Percentiles rank a stretch among this genome's conserved stretches.
phyloP scores from a whole-genome alignment of 2,113 vertebrate genomes.

The Antidorcas marsupialis region DNA sequence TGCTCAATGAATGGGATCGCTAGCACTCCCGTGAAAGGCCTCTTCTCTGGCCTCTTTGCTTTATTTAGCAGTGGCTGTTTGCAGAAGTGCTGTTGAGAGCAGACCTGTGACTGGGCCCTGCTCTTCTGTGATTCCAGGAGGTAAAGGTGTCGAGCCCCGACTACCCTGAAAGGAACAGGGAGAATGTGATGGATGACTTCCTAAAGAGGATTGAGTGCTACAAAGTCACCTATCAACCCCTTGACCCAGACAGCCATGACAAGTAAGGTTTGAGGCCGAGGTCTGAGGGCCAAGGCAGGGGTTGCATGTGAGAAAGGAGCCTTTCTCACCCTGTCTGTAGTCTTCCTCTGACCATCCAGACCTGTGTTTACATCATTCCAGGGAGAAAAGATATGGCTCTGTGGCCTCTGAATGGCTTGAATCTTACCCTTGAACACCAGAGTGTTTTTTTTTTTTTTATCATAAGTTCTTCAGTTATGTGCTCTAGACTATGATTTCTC shows the following conservation, averaged over 20 bases:
- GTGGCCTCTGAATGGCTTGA: background rate
- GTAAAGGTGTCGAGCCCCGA: conserved; percentile 98
- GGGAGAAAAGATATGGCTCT: background rate
- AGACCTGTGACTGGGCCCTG: background rate
- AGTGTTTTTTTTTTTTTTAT: background rate
- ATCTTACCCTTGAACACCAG: background rate
- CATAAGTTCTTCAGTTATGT: background rate
- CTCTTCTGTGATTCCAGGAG: conserved; percentile 82
- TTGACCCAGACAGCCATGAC: conserved; percentile 93
- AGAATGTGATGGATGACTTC: conserved; percentile 97
- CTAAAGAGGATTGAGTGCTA: conserved; percentile 98
- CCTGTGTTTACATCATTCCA: background rate
- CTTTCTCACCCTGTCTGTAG: background rate
- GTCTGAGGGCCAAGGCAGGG: background rate
- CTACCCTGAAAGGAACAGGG: conserved; percentile 93
- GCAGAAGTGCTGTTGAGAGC: background rate
- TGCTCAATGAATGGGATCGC: background rate
- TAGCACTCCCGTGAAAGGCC: background rate
- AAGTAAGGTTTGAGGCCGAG: conserved; percentile 83
- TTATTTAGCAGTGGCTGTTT: background rate
- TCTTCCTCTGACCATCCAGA: background rate
- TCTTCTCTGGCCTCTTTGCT: background rate
- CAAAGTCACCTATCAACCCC: conserved; percentile 94
- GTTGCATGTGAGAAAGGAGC: background rate
- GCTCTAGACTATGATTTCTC: background rate